Base-by-base conservation (phyloP, 2,888 invertebrate genomes). In the Leucozona laternaria region DNA sequence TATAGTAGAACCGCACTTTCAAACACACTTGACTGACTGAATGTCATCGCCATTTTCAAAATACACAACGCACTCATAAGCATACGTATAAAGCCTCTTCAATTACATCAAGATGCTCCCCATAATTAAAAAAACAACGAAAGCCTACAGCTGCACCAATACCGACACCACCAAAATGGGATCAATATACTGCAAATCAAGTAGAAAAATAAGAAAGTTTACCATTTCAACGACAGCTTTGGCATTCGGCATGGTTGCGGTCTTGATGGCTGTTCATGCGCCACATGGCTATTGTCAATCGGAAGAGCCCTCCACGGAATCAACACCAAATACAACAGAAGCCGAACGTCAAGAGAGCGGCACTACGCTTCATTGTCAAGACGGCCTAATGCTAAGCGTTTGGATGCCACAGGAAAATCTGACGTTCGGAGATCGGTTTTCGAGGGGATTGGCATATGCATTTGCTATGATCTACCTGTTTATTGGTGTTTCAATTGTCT, bases 401-500 rank as follows among this genome's bases (percentile, higher is more conserved):
- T 99, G 99, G 99, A 92, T 92, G 89, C 98, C 98, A n/a, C 94
- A 95, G 89, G 95, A 95, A 40, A 95, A 96, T 93, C 94, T 98
- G 71, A 94, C 96, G 68, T 92, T 95, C 62, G 94, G 95, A 75
- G 97, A 98, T 91, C 95, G 97, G 88, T 94, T 97, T 88, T 94
- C 97, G 82, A 95, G 99, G 37, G 99, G 99, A 55, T 90, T 96
- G 88, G 95, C 98, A 85, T 99, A 99, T 93, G 98, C 99, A 93
- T 89, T 97, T 68, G 93, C 95, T 60, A 95, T 99, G 93, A 94
- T 97, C 90, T 99, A 99, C 93, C 95, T 99, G 92, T 99, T 99
- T 94, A 97, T 99, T 91, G 99, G 99, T 77, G 99, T 99, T 58
- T 99, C 99, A 89, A 99, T 99, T 92, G 97, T 99, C 88, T 98